Conservation (phyloP, 2,797 vertebrate genomes). For the Cossypha niveicapilla region DNA sequence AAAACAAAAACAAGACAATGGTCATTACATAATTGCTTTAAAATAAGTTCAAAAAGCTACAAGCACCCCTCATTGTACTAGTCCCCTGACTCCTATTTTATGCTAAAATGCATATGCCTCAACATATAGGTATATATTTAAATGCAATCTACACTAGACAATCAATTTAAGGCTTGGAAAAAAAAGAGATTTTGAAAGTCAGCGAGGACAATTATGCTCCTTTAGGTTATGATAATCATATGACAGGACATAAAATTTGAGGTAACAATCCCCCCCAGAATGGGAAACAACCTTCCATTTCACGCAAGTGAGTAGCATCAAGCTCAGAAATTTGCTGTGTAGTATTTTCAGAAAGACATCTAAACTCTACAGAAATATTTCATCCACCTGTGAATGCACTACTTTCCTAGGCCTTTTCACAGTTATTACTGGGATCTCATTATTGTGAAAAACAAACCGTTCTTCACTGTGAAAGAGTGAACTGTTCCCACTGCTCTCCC, state of each 20-base stretch:
- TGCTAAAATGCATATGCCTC: not conserved
- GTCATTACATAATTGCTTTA: not conserved
- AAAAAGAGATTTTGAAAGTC: not conserved
- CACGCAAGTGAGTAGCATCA: not conserved
- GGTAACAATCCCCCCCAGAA: not conserved
- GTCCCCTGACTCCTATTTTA: fast-evolving
- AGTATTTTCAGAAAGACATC: not conserved
- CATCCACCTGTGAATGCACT: not conserved
- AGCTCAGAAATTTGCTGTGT: not conserved
- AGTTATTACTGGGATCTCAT: not conserved
- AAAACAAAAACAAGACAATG: not conserved
- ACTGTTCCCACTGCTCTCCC: not conserved
- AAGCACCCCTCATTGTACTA: not conserved
- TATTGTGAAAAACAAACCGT: not conserved
- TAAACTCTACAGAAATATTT: not conserved
- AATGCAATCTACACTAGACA: not conserved
- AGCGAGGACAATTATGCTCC: not conserved
- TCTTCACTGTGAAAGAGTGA: not conserved
- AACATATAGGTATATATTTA: not conserved
- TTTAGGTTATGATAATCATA: not conserved
- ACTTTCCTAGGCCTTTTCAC: not conserved
- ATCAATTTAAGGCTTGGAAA: not conserved
- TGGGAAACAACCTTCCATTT: not conserved
- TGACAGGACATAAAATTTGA: not conserved
- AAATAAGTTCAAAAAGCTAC: not conserved